Evolutionary conservation across 1,140 invertebrate genomes (phyloP), one percentile per base, ranked within the genome.

Genomic region (Ditylenchus dipsaci): DNA sequence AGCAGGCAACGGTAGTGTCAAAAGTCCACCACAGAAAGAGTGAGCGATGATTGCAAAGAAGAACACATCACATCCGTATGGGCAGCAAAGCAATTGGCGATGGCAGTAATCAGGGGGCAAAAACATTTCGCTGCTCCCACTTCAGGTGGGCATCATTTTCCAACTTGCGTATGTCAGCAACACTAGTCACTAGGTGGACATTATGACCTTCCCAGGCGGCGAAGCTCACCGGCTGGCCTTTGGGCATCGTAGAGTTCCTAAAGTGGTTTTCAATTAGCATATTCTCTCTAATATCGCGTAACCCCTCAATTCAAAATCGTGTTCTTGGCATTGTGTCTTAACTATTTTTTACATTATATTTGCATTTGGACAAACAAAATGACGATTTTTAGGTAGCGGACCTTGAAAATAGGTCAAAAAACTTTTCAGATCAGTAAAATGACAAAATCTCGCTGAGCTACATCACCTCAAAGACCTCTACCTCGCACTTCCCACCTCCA

Each of bases 1-100:
- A 5, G 98, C 84, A 0, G 95, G 94, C 62, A 97, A 84, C 0
- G 93, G 92, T n/a, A 97, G 86, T 0, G 94, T 78, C 56, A 82
- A 71, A 9, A 82, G 27, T 38, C 78, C 78, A 23, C 42, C 63
- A 53, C 72, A 74, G 91, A 92, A 80, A 90, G 89, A 73, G 97
- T 92, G 86, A 93, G 93, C 86, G 95, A 93, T 8, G 95, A 86
- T 73, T 97, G 94, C 73, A 97, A 93, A 90, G 68, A 97, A 90
- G 82, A 96, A 83, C 93, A 97, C 0, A 97, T 87, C 11, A 97
- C 87, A 75, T 96, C 94, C 0, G 95, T 95, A 72, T 93, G 91
- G 11, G 92, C 91, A 47, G 93, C 85, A 21, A 95, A 84, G 15
- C 83, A 85, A 75, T 85, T 86, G 90, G 91, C 94, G 21, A 91